Percentiles rank a stretch among this genome's conserved stretches.
Conservation (phyloP, 2,888 invertebrate species). For the Hyles lineata region DNA sequence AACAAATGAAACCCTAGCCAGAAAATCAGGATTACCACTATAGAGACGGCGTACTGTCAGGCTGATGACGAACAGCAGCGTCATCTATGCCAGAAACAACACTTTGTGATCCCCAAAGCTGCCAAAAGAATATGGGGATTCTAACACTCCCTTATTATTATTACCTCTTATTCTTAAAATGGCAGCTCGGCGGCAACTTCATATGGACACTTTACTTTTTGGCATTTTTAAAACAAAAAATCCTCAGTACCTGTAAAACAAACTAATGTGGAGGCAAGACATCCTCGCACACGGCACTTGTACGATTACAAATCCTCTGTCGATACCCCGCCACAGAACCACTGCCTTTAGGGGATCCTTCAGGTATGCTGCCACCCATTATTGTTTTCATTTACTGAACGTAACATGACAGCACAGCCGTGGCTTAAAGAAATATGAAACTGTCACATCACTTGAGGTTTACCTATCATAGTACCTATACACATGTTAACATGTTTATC, state of each 20-base stretch:
- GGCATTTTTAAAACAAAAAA: neutral
- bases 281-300: neutral
- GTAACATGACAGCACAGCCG: too few relatives aligned
- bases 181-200: too few relatives aligned
- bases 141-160: too few relatives aligned
- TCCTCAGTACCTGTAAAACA: neutral
- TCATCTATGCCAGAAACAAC: too few relatives aligned
- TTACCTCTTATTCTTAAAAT: too few relatives aligned
- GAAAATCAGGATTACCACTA: too few relatives aligned
- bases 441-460: neutral
- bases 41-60: too few relatives aligned
- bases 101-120: too few relatives aligned
- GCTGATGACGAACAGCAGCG: too few relatives aligned
- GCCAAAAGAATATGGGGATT: too few relatives aligned
- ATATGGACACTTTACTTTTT: slow-evolving; percentile 10
- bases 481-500: neutral
- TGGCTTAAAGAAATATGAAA: too few relatives aligned
- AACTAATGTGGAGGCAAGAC: slow-evolving; percentile 4
- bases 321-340: neutral
- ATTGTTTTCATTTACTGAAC: neutral
- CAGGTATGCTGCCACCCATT: neutral
- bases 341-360: slow-evolving; percentile 16
- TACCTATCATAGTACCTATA: neutral
- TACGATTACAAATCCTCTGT: neutral
- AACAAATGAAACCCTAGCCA: too few relatives aligned